phyloP scores from a whole-genome alignment of 1,140 invertebrate genomes.

The Bombus pascuorum region DNA sequence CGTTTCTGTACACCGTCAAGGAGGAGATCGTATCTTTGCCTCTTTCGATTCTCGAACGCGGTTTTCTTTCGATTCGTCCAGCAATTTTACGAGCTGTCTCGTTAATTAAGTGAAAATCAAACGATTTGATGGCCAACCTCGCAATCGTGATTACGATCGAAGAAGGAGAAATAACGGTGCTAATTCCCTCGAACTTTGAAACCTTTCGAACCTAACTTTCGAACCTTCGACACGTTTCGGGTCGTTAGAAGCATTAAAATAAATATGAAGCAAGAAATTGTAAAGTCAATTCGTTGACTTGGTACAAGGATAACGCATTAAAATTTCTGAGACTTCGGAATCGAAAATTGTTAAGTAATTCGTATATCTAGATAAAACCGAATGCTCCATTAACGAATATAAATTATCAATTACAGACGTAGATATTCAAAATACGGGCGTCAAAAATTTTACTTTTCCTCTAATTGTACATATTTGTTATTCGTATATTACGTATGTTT shows the following conservation, averaged over 20 bases:
- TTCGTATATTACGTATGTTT: not conserved
- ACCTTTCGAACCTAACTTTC: too few species aligned
- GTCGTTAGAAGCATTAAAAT: not conserved
- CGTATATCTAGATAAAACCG: not conserved
- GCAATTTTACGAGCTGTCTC: not conserved
- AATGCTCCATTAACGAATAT: not conserved
- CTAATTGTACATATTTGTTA: not conserved
- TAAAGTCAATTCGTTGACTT: not conserved
- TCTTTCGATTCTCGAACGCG: not conserved
- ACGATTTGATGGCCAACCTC: too few species aligned
- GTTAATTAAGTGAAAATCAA: constrained; percentile 21
- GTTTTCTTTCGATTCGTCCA: not conserved
- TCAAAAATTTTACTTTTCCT: not conserved
- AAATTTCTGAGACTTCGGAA: not conserved
- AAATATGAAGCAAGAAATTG: not conserved
- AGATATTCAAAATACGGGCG: not conserved
- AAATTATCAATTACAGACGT: too few species aligned
- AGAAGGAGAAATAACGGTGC: constrained; percentile 4
- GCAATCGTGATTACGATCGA: not conserved
- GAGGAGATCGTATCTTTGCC: constrained; percentile 5
- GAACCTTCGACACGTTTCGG: not conserved
- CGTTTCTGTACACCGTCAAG: constrained; percentile 31
- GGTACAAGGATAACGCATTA: not conserved
- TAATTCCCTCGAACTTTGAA: not conserved
- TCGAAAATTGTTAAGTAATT: not conserved